A percentile compares a stretch with the other conserved stretches of the same genome.
Evolutionary conservation across 2,888 invertebrate genomes (phyloP).

Genomic region (Digitonthophagus gazella): DNA sequence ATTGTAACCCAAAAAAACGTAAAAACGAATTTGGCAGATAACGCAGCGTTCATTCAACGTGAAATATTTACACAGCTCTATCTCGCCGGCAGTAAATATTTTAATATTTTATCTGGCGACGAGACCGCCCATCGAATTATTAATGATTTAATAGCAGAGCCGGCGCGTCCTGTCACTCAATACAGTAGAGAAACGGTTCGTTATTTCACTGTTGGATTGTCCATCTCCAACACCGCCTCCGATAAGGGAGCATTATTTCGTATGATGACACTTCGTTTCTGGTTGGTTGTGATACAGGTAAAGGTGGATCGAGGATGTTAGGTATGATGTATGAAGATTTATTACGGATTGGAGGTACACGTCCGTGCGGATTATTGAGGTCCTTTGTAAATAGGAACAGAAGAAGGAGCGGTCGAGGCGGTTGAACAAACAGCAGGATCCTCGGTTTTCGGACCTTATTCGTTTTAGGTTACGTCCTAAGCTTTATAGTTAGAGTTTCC

Average conservation of each 20-base stretch:
- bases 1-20: constrained; percentile 8
- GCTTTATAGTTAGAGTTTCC: not conserved
- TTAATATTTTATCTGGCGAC: constrained; percentile 12
- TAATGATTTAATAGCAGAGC: constrained; percentile 4
- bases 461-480: not conserved
- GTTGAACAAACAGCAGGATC: not conserved
- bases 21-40: not conserved
- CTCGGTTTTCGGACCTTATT: not conserved
- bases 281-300: too few relatives aligned
- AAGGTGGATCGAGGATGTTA: too few relatives aligned
- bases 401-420: not conserved
- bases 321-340: not conserved
- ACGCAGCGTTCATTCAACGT: constrained; percentile 9
- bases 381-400: not conserved
- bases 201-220: not conserved
- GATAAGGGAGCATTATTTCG: not conserved
- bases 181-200: not conserved
- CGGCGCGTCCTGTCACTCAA: not conserved
- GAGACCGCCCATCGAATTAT: constrained; percentile 13
- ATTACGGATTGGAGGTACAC: not conserved
- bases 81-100: constrained; percentile 13
- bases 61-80: constrained; percentile 10
- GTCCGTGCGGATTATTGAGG: not conserved
- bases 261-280: too few relatives aligned
- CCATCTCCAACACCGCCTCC: not conserved